Evolutionary conservation across 2,888 invertebrate genomes (phyloP).

Genomic region (Aleiodes testaceus): DNA sequence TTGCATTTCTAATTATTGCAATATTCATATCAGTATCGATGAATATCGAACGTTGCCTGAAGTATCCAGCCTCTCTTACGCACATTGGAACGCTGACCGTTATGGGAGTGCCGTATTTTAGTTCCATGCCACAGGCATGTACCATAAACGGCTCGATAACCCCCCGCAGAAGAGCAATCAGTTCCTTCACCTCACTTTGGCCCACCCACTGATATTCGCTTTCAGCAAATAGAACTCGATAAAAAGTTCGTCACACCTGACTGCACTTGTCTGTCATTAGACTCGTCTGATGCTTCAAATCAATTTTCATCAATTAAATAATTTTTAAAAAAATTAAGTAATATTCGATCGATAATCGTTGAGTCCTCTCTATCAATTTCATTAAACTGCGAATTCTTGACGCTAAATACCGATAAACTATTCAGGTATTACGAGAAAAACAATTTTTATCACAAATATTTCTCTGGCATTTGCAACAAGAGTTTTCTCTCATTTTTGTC

Average conservation of each 20-base stretch:
- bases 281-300: slow-evolving; percentile 6
- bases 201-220: slow-evolving; percentile 15
- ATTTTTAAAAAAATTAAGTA: too few species aligned
- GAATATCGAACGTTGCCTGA: neutral
- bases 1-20: neutral
- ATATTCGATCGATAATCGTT: too few species aligned
- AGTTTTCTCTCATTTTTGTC: too few species aligned
- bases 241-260: slow-evolving; percentile 1
- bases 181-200: slow-evolving; percentile 22
- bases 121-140: slow-evolving; percentile 25
- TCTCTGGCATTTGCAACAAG: too few species aligned
- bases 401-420: too few species aligned
- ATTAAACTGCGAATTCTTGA: too few species aligned
- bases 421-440: too few species aligned
- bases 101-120: slow-evolving; percentile 29
- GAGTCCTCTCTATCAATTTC: too few species aligned
- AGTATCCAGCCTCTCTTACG: slow-evolving; percentile 4
- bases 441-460: too few species aligned
- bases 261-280: slow-evolving; percentile 10
- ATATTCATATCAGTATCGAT: neutral
- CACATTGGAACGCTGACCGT: slow-evolving; percentile 28
- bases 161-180: neutral
- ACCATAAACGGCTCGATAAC: slow-evolving; percentile 29
- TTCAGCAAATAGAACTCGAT: neutral
- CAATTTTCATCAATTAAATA: neutral